Base-by-base conservation (phyloP, 2,888 invertebrate species). In the Patella pellucida region DNA sequence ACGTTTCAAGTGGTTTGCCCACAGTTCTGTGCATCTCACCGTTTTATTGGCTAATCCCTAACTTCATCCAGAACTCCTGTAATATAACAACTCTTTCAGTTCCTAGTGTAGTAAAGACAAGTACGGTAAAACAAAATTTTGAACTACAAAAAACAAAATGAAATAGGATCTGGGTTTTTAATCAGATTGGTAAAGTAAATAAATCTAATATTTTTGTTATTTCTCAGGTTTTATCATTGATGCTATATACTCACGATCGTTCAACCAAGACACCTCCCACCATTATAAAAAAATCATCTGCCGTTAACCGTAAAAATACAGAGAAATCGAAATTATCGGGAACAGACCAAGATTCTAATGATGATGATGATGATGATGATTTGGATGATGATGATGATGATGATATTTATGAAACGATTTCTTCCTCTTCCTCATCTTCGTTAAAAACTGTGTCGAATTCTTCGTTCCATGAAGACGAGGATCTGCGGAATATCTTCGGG, bases 191-290 rank as follows among this genome's bases (percentile, higher is more conserved):
- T 16, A 52, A 71, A 0, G 0, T 15, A 51, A 54, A 54, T 52
- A 3, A 23, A 16, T 16, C 27, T 16, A 4, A 14, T 16, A 19
- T 69, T 52, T 54, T 41, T 71, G 19, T 11, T 71, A 3, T 31
- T 69, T 75, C 19, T 41, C 76, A 90, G 90, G 86, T 89, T 4
- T 79, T 90, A 15, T 88, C 90, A 11, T 83, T 90, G 77, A 89
- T 88, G 87, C 79, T 89, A 73, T 89, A 89, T 80, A 89, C 88
- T 1, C 83, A 87, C 41, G 87, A 88, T 27, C 79, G 76, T 14
- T 71, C 77, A 27, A 72, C 73, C 11, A 80, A 79, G n/a, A 74
- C 67, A 41, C 78, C 62, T 0, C 9, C 41, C 41, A 62, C 62
- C 19, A 2, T 62, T 62, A 11, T 62, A 1, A 62, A 62, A 52